A percentile compares a stretch with the other conserved stretches of the same genome.
Evolutionary conservation across 2,797 vertebrate species (phyloP).

Genomic region (Meriones psammophilus): DNA sequence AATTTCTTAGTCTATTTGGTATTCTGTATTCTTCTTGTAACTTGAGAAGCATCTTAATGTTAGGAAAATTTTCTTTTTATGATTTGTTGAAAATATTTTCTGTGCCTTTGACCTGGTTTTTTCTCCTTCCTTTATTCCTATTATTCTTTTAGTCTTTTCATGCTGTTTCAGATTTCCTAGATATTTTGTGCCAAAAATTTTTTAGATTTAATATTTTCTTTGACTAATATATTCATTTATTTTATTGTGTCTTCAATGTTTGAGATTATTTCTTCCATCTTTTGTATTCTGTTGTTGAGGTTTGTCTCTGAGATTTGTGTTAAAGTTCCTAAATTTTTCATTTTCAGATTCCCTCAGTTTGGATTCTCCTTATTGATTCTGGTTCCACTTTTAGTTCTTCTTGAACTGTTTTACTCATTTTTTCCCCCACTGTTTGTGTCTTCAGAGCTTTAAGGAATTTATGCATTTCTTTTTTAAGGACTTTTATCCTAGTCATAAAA

Average conservation of each 20-base stretch:
- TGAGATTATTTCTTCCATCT: background rate
- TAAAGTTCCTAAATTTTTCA: background rate
- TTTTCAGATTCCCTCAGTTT: background rate
- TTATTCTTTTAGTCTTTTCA: background rate
- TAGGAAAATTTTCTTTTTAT: background rate
- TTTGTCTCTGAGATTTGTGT: background rate
- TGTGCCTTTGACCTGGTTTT: background rate
- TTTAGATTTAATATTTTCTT: background rate
- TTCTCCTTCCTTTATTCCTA: background rate
- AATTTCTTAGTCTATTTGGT: background rate
- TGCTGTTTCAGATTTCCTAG: background rate
- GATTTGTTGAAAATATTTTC: background rate
- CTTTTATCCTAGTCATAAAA: background rate
- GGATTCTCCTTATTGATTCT: background rate
- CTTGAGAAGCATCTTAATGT: background rate
- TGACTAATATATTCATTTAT: background rate
- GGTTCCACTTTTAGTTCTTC: background rate
- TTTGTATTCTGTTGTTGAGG: background rate
- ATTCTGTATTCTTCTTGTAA: background rate
- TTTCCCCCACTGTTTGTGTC: background rate
- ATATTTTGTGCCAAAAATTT: background rate
- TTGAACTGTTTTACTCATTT: background rate
- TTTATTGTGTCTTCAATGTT: background rate
- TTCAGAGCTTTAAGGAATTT: background rate
- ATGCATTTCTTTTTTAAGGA: background rate